Evolutionary conservation across 2,113 vertebrate genomes (phyloP).

Genomic region (Herpetotheres cachinnans): DNA sequence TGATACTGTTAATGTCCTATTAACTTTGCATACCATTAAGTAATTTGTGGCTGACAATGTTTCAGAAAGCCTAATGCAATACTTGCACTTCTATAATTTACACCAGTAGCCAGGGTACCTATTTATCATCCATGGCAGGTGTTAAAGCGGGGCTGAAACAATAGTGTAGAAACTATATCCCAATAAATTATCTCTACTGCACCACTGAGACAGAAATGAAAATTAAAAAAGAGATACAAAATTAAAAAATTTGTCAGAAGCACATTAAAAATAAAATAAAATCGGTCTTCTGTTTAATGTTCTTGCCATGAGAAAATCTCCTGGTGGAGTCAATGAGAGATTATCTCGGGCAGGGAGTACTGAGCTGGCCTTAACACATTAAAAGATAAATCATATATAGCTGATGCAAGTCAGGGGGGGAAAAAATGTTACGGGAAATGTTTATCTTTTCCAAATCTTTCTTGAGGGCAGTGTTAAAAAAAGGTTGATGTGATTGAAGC

Average conservation of each 20-base stretch:
- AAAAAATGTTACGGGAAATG: neutral
- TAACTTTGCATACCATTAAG: neutral
- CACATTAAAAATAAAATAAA: neutral
- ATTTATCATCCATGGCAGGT: neutral
- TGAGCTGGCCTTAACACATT: constrained; percentile 31
- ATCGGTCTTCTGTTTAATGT: neutral
- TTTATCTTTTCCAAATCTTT: constrained; percentile 57
- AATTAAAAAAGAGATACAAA: neutral
- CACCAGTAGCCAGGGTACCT: neutral
- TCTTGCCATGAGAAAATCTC: constrained; percentile 25
- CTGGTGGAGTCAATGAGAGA: constrained; percentile 24
- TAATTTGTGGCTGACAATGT: neutral
- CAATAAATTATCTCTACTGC: neutral
- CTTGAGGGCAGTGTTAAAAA: constrained; percentile 52
- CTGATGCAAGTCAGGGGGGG: neutral
- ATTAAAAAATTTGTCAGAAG: neutral
- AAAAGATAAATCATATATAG: constrained; percentile 58
- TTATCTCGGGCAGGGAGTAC: constrained; percentile 17
- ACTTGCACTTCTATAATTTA: neutral
- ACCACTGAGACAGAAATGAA: neutral
- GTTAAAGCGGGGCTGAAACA: neutral
- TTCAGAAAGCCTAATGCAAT: neutral
- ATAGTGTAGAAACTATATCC: neutral
- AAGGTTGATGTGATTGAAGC: constrained; percentile 46
- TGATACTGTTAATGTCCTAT: neutral